Conservation (phyloP, 2,113 vertebrate species). For the Lagopus leucura region DNA sequence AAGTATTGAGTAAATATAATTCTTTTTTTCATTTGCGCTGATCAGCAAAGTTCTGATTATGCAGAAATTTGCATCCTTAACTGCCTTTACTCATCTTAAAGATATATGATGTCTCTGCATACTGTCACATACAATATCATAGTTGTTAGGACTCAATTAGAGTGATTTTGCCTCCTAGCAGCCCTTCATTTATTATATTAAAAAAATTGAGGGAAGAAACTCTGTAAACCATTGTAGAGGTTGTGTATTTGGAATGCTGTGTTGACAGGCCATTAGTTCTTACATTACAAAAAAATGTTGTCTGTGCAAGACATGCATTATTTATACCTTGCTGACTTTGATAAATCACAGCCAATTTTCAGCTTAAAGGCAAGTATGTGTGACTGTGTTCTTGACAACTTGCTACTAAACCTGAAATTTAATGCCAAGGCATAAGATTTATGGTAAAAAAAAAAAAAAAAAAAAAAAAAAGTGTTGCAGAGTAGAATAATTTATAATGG, state of each 20-base stretch:
- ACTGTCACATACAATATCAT: not conserved
- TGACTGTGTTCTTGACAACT: not conserved
- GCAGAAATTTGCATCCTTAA: slow-evolving; percentile 53
- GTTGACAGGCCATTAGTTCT: slow-evolving; percentile 10
- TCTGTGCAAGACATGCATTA: slow-evolving; percentile 19
- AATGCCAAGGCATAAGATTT: not conserved
- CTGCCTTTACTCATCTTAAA: not conserved
- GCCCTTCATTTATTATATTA: not conserved
- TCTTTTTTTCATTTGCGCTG: not conserved
- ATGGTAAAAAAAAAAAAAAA: too few relatives aligned
- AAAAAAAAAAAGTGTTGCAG: not conserved
- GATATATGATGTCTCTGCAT: not conserved
- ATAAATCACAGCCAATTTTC: slow-evolving; percentile 11
- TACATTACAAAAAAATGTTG: not conserved
- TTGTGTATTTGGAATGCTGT: not conserved
- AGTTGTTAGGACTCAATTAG: not conserved
- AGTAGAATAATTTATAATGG: not conserved
- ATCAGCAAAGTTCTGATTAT: not conserved
- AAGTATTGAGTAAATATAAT: not conserved
- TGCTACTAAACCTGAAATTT: slow-evolving; percentile 1
- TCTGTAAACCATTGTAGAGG: not conserved
- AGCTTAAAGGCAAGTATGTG: not conserved
- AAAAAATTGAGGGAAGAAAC: not conserved
- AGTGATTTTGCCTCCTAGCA: not conserved
- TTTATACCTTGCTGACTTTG: slow-evolving; percentile 28